Evolutionary conservation across 1,140 invertebrate species (phyloP), one percentile per base, ranked within the genome.

Genomic region (Potamilus streckersoni): DNA sequence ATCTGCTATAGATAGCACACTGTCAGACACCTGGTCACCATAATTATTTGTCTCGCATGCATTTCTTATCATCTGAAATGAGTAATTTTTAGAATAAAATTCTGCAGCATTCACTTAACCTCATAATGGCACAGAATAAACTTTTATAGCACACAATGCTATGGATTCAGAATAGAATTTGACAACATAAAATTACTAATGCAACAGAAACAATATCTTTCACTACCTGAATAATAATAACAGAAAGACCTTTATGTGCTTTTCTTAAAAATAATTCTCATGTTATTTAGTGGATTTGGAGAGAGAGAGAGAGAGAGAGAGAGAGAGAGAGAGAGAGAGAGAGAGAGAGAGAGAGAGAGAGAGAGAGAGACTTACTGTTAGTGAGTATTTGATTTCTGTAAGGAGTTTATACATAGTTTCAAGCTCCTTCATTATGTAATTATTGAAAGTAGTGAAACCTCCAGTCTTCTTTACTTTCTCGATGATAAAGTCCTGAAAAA

Each of bases 401-500:
- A 89, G 76, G 17, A 90, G 79, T 69, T 76, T 80, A 74, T 85
- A 86, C 80, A 90, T 87, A n/a, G 82, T 83, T 56, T 89, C 86
- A 62, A 89, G 71, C 74, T 90, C 89, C 70, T 85, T 87, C 79
- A 88, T 85, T 72, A 90, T 88, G 80, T 85, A 90, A 71, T 84
- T 82, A 74, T 90, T 90, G 71, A 89, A 90, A 38, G 84, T 70
- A 38, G 87, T 86, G 61, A 83, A 83, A n/a, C 88, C 88, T 58
- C 86, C 88, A 64, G 87, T 84, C 74, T 90, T 89, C 80, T 86
- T 89, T 59, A 90, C 82, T 62, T 84, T 84, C 68, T 89, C 87
- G 60, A 83, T 74, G 23, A 90, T 84, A 79, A 85, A 87, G 19
- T 90, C 88, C 86, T 89, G 77, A 20, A 84, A 76, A 73, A 71